Conservation (phyloP, 2,888 invertebrate genomes). For the Sepiola atlantica region DNA sequence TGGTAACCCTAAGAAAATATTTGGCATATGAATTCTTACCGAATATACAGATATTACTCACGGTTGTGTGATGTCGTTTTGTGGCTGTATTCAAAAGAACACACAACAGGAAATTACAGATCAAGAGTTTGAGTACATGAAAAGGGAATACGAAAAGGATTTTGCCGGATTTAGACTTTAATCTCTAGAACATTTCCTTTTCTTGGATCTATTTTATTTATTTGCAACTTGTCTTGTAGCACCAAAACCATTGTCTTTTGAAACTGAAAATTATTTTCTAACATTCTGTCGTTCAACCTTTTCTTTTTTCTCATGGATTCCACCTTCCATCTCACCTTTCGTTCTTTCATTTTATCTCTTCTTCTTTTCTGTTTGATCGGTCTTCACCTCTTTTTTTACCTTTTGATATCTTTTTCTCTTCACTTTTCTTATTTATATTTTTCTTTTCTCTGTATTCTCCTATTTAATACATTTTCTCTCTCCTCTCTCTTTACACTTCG, state of each 20-base stretch:
- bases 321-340: too few species aligned
- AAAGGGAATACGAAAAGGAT: background rate
- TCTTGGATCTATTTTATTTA: too few species aligned
- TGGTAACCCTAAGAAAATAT: background rate
- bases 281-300: too few species aligned
- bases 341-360: background rate
- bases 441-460: too few species aligned
- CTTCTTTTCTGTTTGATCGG: background rate
- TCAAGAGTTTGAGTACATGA: background rate
- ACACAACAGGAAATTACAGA: background rate
- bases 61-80: background rate
- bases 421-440: background rate
- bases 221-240: too few species aligned
- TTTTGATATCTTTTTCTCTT: background rate
- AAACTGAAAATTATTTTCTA: too few species aligned
- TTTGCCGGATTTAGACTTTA: background rate
- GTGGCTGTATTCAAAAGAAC: background rate
- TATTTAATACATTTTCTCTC: too few species aligned
- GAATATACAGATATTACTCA: background rate
- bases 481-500: too few species aligned
- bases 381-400: background rate
- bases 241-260: too few species aligned
- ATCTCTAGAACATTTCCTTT: background rate
- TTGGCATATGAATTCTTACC: background rate
- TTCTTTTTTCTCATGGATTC: too few species aligned